Base-by-base conservation (phyloP, 2,797 vertebrate genomes). In the Caiman crocodilus region DNA sequence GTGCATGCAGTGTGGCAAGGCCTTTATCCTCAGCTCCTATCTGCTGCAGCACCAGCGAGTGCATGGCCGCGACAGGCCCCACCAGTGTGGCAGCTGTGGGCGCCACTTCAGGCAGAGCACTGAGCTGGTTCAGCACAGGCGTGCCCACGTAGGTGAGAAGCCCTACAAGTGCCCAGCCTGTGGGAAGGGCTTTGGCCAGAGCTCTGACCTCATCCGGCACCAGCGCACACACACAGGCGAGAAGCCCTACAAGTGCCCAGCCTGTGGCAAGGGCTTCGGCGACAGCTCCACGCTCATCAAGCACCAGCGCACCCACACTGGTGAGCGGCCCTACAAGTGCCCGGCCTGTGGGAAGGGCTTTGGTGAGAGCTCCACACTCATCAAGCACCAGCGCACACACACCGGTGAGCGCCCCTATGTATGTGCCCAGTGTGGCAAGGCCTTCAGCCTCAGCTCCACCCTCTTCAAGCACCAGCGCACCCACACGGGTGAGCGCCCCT, bases 401-500 rank as follows among this genome's bases (percentile, higher is more conserved):
- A 74, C 25, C 2, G 71, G 71, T 8, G 23, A 74, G 71, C 42
- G 42, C 4, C 71, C 42, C 23, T 74, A 55, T 8, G 4, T 16
- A 14, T 73, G 71, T 35, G 5, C 30, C 18, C 17, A 69, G 30
- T 69, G 65, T 9, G 65, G 65, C 30, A 69, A 69, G 65, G 6
- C 9, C 65, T 69, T 69, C 65, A 69, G 65, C 30, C 65, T 69
- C 65, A 69, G 65, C 30, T 35, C 65, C 65, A 69, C 65, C n/a
- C 65, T 69, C 18, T 69, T 69, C 65, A 69, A 69, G 65, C 65
- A 69, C 42, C 35, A 76, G 21, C n/a, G n/a, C 4, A 81, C 67
- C 0, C 77, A 92, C 60, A 93, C 92, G 1, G 94, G 93, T 30
- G 55, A 95, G 55, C 55, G 84, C 3, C 90, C 90, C 4, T 87